Base-by-base conservation (phyloP, 2,797 vertebrate genomes). In the Leucoraja ocellata region DNA sequence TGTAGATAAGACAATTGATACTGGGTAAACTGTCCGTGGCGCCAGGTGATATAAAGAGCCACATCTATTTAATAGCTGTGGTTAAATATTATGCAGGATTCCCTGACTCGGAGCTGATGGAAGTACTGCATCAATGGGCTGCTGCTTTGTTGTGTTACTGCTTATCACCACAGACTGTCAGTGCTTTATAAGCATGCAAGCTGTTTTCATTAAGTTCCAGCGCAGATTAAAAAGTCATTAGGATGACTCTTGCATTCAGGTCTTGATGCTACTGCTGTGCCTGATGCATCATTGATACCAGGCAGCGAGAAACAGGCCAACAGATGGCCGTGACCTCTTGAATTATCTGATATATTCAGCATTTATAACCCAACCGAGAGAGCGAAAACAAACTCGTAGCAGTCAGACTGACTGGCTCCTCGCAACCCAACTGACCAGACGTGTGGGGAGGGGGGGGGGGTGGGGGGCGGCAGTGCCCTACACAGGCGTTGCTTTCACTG, bases 321-420 rank as follows among this genome's bases (percentile, higher is more conserved):
- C 84, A 93, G 95, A 95, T 95, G 95, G 95, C 95, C 95, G 95
- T 21, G 95, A 96, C 97, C 96, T 97, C 96, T 96, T 8, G 95
- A 95, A 96, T 97, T 97, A 97, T 97, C 97, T 97, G 97, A 97
- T 98, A 97, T 96, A 97, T 97, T 97, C 97, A 97, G 97, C 97
- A 95, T 97, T 97, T 97, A 96, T 96, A 96, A 97, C 97, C 95
- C 93, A 97, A 97, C 96, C 96, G n/a, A 88, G 13, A 58, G 58
- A 32, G 32, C 13, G 36, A 88, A 65, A 88, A 65, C 84, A 88
- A 97, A 96, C 94, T 96, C 94, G 95, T 95, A 96, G 97, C 96
- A 94, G 96, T 97, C 97, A 98, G 97, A 97, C 97, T 94, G 97
- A 95, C 97, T 97, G 97, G 97, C 97, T 97, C 97, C 97, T 94